Percentiles rank a stretch among this genome's conserved stretches.
These are phyloP conservation scores for Pristiophorus japonicus DNA, from an alignment of 2,113 vertebrate species.

Conservation along the genomic window DNA sequence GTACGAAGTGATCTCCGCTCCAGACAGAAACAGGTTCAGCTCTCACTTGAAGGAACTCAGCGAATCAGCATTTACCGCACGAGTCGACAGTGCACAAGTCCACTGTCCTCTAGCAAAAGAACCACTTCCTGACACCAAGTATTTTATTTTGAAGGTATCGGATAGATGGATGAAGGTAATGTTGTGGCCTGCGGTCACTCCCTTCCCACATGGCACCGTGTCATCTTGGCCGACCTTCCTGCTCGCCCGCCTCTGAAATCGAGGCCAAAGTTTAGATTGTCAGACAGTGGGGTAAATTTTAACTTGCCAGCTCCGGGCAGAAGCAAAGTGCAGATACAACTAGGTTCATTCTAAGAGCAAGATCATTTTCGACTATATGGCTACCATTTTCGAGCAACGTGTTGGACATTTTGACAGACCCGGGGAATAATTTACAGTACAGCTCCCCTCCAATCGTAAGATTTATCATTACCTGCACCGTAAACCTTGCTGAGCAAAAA, in stretches of 20 bases:
- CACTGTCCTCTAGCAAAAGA: too few relatives aligned
- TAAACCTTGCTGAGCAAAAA: background rate
- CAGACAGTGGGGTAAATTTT: background rate
- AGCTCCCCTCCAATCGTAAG: background rate
- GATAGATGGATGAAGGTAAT: too few relatives aligned
- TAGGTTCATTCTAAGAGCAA: background rate
- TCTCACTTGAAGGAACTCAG: too few relatives aligned
- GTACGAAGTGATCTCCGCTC: too few relatives aligned
- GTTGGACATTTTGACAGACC: background rate
- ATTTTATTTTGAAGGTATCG: too few relatives aligned
- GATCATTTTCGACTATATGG: background rate
- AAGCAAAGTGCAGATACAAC: background rate
- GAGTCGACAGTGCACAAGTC: too few relatives aligned
- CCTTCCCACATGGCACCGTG: background rate
- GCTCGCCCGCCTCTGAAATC: background rate
- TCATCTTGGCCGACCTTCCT: background rate
- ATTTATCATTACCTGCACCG: background rate
- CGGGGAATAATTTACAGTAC: background rate
- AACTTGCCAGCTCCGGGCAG: background rate
- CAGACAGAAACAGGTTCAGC: too few relatives aligned
- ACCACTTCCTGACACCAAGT: too few relatives aligned
- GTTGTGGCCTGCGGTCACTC: background rate
- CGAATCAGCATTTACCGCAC: too few relatives aligned
- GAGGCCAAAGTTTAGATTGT: background rate
- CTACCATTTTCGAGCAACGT: background rate